Evolutionary conservation across 2,797 vertebrate species (phyloP), one percentile per base, ranked within the genome.

Genomic region (Channallabes apus): DNA sequence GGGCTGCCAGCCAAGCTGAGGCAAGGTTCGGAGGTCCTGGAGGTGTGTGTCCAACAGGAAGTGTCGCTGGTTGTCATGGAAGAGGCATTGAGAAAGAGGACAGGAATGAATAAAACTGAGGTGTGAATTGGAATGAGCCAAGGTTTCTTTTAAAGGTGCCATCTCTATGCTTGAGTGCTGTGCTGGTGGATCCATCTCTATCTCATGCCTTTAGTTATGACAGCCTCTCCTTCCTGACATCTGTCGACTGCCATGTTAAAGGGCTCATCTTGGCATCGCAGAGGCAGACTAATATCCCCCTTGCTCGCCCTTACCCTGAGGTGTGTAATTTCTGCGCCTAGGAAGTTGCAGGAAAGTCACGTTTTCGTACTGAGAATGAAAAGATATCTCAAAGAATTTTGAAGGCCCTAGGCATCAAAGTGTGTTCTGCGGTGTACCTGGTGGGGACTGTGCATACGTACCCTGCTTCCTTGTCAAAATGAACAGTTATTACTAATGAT

Each of bases 171-270:
- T 71, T 8, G 32, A 84, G 83, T 85, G 83, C 65, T 58, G 29
- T 73, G 35, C 68, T 85, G 64, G 68, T 64, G 77, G 69, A 78
- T 62, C 78, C 56, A 73, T 87, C 82, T 75, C 68, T 54, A 61
- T 82, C 59, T 84, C 86, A 81, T 51, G 71, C 38, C 75, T 65
- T 80, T 69, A 84, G 87, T 86, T 87, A 69, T 87, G 85, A 87
- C 87, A 86, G 88, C 68, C 32, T 51, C 58, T 87, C 61, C 79
- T 69, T 41, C 82, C 81, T 85, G 83, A 84, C 83, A 77, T 51
- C 84, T 85, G 69, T 80, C 58, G 29, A 80, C 68, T 76, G 80
- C 72, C 59, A 41, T 51, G 77, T 81, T 82, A 87, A 85, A 85
- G 82, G 12, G 20, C 32, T 76, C n/a, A 46, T 85, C 86, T 85